Conservation (phyloP, 2,113 vertebrate genomes). For the Nesoenas mayeri region DNA sequence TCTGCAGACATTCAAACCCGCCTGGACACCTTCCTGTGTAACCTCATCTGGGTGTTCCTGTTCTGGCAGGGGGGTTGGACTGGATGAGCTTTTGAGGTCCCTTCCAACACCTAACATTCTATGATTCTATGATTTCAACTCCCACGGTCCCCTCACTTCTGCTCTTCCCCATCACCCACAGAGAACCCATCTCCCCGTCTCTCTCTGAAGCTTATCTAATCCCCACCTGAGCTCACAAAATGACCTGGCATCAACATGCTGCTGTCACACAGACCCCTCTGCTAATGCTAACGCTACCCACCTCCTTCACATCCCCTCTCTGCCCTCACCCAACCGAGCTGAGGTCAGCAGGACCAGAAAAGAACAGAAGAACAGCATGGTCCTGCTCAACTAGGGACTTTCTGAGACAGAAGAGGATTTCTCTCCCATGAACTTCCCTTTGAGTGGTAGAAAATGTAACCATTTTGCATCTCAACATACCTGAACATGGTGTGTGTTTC, state of each 20-base stretch:
- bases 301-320: background rate
- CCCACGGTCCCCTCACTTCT: background rate
- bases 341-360: background rate
- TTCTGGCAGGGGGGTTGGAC: too few relatives aligned
- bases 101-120: too few relatives aligned
- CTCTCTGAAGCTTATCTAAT: background rate
- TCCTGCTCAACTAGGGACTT: background rate
- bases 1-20: too few relatives aligned
- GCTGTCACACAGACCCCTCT: background rate
- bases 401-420: background rate
- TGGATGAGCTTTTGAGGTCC: too few relatives aligned
- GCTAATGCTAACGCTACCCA: background rate
- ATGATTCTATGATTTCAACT: too few relatives aligned
- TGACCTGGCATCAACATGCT: background rate
- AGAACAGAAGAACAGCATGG: fast-evolving
- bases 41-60: too few relatives aligned
- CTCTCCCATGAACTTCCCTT: fast-evolving
- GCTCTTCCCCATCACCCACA: background rate
- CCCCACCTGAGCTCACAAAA: background rate
- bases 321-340: fast-evolving
- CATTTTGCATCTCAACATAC: background rate
- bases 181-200: fast-evolving
- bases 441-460: background rate
- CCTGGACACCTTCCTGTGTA: too few relatives aligned
- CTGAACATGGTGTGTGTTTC: background rate